Evolutionary conservation across 2,797 vertebrate species (phyloP).

Genomic region (Macrochelys suwanniensis): DNA sequence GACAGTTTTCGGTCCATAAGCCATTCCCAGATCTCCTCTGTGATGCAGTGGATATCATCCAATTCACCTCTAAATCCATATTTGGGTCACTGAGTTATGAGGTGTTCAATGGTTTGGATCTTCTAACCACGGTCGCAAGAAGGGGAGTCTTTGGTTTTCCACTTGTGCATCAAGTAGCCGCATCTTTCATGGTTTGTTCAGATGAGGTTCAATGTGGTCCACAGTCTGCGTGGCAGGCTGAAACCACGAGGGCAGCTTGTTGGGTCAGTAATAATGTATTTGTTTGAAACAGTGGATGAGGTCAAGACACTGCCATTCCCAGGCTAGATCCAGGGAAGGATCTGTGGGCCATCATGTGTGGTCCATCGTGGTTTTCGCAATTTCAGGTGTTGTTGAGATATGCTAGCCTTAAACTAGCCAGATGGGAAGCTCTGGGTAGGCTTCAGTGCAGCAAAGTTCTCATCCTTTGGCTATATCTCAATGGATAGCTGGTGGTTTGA

Average conservation of each 20-base stretch:
- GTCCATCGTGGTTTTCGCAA: not conserved
- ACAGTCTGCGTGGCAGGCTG: not conserved
- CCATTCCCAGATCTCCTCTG: not conserved
- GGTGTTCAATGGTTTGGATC: not conserved
- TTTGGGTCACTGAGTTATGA: not conserved
- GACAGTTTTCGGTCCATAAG: not conserved
- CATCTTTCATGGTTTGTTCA: not conserved
- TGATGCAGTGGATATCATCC: not conserved
- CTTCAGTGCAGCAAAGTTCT: not conserved
- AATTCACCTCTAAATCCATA: not conserved
- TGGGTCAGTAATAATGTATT: not conserved
- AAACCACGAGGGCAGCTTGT: not conserved
- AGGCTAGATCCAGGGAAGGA: not conserved
- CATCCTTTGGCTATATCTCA: not conserved
- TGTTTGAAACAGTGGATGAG: not conserved
- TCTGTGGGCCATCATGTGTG: not conserved
- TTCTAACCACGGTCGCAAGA: not conserved
- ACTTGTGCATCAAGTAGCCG: not conserved
- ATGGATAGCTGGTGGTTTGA: not conserved
- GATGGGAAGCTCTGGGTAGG: not conserved
- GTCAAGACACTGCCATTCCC: not conserved
- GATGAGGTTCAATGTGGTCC: not conserved
- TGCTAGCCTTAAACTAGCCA: not conserved
- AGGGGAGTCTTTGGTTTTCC: not conserved
- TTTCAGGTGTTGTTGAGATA: not conserved